Conservation (phyloP, 2,113 vertebrate species). For the Cepphus grylle region DNA sequence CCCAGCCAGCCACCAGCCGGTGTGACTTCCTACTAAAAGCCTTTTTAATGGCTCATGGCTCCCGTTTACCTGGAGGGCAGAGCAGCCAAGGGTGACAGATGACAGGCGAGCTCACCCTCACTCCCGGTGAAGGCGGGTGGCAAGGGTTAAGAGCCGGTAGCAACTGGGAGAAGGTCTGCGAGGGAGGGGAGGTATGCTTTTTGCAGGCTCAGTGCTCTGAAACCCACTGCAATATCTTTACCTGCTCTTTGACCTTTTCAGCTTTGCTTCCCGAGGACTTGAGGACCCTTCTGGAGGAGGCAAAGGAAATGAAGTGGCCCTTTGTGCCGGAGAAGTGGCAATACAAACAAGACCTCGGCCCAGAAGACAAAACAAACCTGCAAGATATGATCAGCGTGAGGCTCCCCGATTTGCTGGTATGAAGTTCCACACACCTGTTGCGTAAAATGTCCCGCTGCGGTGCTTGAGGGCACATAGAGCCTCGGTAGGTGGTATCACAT, state of each 20-base stretch:
- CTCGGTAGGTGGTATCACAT: neutral
- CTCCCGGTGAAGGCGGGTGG: neutral
- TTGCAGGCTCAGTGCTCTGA: constrained; percentile 17
- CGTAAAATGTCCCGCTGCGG: neutral
- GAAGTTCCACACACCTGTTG: constrained; percentile 22
- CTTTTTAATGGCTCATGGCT: constrained; percentile 65
- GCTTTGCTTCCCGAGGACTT: constrained; percentile 82
- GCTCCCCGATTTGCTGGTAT: constrained; percentile 86
- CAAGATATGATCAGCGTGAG: constrained; percentile 80
- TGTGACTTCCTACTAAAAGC: constrained; percentile 70
- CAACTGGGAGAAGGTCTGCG: neutral
- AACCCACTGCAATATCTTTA: constrained; percentile 54
- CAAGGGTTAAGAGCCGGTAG: constrained; percentile 27
- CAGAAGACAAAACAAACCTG: constrained; percentile 90
- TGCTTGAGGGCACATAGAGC: neutral
- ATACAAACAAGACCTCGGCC: constrained; percentile 82
- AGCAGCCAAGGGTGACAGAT: constrained; percentile 39
- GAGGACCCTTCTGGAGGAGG: constrained; percentile 85
- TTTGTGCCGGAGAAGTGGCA: constrained; percentile 98
- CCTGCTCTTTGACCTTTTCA: constrained; percentile 80
- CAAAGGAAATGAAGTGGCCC: constrained; percentile 93
- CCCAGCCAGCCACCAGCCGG: constrained; percentile 23
- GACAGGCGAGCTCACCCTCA: constrained; percentile 40
- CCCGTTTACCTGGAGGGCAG: constrained; percentile 74
- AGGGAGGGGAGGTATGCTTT: neutral